Evolutionary conservation across 2,888 invertebrate species (phyloP), one percentile per base, ranked within the genome.

Genomic region (Nephrotoma guestfalica): DNA sequence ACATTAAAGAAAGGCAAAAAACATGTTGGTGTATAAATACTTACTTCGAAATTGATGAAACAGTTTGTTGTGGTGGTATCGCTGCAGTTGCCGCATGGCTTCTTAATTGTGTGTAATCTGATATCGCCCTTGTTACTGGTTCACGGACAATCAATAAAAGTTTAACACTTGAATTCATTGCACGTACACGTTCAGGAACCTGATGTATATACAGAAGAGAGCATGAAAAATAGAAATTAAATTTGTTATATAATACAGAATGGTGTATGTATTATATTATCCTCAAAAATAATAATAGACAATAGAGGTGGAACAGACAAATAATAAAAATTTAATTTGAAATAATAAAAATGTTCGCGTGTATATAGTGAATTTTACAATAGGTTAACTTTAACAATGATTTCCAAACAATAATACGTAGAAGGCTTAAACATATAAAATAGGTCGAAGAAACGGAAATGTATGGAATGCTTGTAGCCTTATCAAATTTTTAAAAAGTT

Each of bases 91-190:
- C 95, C 41, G 96, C 95, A 90, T 96, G 96, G 89, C 96, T 96
- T 88, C 96, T 94, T 89, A 98, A 93, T 92, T 99, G 98, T 30
- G 98, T 97, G 92, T 98, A 99, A 93, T 99, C 99, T 13, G 98
- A 99, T 89, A 99, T 97, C 86, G 98, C 97, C 87, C 99, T 93
- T 18, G 97, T 97, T 87, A 99, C 98, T 3, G 99, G 99, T 91
- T 99, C 98, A 13, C 99, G 94, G 40, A 99, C 97, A 89, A 99
- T 98, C 89, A 99, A 93, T 88, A 99, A 94, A 87, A 99, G 93
- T 89, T 97, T 96, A 87, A 98, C 95, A 90, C 96, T 96, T 7
- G 96, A 94, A 93, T 99, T 98, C 97, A 99, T 98, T 87, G 96
- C 96, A 88, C 96, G 94, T 86, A 99, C 97, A 88, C 99, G 93